These are phyloP conservation scores for Pagetopsis macropterus DNA, from an alignment of 2,797 vertebrate species.

Conservation along the genomic window DNA sequence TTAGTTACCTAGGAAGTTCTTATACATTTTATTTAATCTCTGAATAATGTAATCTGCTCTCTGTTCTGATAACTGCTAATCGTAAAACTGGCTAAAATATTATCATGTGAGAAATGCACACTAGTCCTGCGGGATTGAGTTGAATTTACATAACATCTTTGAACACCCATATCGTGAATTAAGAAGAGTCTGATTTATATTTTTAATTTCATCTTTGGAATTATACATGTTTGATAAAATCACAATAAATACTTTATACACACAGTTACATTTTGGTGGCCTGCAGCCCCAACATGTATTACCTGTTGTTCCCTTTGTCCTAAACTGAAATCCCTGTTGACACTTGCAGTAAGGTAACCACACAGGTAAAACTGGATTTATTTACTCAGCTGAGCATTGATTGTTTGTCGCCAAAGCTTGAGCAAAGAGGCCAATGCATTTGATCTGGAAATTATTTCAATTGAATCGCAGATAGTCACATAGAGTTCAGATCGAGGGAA, in stretches of 20 bases:
- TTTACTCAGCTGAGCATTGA: conserved; percentile 32
- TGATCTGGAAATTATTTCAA: conserved; percentile 42
- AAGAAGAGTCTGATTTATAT: neutral
- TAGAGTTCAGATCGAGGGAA: neutral
- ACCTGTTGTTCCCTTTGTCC: conserved; percentile 3
- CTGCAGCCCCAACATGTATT: neutral
- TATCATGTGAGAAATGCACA: too few relatives aligned
- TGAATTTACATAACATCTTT: conserved; percentile 2
- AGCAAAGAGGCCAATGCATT: conserved; percentile 2
- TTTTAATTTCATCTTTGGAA: neutral
- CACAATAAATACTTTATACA: neutral
- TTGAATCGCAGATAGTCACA: conserved; percentile 15
- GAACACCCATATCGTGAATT: neutral
- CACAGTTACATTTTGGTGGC: neutral
- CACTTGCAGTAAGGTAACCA: neutral
- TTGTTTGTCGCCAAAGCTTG: conserved; percentile 20
- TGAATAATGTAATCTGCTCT: too few relatives aligned
- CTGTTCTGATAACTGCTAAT: neutral
- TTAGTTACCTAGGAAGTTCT: neutral
- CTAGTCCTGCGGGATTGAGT: neutral
- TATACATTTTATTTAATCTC: too few relatives aligned
- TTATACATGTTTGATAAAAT: neutral
- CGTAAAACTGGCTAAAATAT: neutral
- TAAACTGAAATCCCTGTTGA: conserved; percentile 13
- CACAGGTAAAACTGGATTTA: conserved; percentile 1